Base-by-base conservation (phyloP, 2,888 invertebrate genomes). In the Zeuzera pyrina region DNA sequence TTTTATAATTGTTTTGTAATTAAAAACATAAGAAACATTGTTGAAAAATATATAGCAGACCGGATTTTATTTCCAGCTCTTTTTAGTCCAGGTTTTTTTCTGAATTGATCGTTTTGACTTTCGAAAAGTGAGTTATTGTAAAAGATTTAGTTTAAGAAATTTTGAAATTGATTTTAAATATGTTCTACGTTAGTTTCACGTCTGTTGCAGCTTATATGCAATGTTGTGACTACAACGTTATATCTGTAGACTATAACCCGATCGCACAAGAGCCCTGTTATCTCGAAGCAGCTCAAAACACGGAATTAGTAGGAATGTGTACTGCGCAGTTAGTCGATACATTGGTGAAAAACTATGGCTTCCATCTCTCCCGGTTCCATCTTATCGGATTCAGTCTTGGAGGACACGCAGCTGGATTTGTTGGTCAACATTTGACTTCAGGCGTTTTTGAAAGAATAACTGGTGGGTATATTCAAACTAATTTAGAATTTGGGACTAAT, bases 331-430 rank as follows among this genome's bases (percentile, higher is more conserved):
- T 89, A 3, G 76, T 90, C 1, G 85, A 87, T 34, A 54, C 58
- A 15, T 51, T 90, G 28, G 73, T 88, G 6, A 47, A 48, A 1
- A 49, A 65, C 0, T 50, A 65, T 27, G 52, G 66, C 0, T 78
- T 88, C 22, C 36, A 57, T 0, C 52, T 87, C n/a, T 47, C 71
- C 1, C 53, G 53, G 28, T 69, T 89, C 31, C 89, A 89, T 46
- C 53, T 88, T 1, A 85, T 89, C 27, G 89, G 89, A 1, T 89
- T 89, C 48, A 89, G 89, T 51, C 72, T 89, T 8, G 89, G 89
- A 0, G 88, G 79, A 0, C 89, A 89, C 38, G 71, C 77, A 0
- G 85, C 87, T 0, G 89, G 88, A 0, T 79, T 64, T 31, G 65
- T 85, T 1, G 68, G 78, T 3, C 76, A 84, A 41, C 76, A 76